Conservation (phyloP, 1,140 invertebrate species). For the Drosophila sechellia region DNA sequence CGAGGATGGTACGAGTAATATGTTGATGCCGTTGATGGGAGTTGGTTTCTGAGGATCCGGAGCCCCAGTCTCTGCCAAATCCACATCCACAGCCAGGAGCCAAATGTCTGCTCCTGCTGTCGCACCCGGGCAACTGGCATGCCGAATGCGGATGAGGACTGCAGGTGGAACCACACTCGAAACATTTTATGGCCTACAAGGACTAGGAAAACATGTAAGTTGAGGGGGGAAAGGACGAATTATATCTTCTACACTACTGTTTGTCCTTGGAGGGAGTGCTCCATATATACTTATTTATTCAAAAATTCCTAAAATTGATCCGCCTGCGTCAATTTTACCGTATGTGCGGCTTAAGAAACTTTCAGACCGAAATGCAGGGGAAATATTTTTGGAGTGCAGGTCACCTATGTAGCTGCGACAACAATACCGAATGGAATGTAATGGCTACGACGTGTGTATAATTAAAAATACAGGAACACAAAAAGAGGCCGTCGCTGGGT, state of each 20-base stretch:
- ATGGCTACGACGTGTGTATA: slow-evolving; percentile 79
- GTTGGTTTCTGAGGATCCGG: slow-evolving; percentile 14
- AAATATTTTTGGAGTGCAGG: slow-evolving; percentile 12
- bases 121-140: slow-evolving; percentile 50
- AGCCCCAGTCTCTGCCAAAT: slow-evolving; percentile 6
- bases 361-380: background rate
- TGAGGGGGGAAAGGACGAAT: background rate
- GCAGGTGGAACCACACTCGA: slow-evolving; percentile 35
- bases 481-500: slow-evolving; percentile 20
- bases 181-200: slow-evolving; percentile 23
- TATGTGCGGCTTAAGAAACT: too few relatives aligned
- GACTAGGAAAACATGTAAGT: background rate
- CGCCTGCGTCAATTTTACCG: too few relatives aligned
- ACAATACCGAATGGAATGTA: slow-evolving; percentile 78
- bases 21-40: slow-evolving; percentile 28
- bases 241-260: background rate
- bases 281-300: too few relatives aligned
- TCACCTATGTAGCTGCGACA: slow-evolving; percentile 42
- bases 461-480: slow-evolving; percentile 63
- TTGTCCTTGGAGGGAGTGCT: too few relatives aligned
- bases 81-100: slow-evolving; percentile 8
- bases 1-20: slow-evolving; percentile 40
- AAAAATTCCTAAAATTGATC: too few relatives aligned
- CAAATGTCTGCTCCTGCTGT: slow-evolving; percentile 49
- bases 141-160: slow-evolving; percentile 15